phyloP scores from a whole-genome alignment of 2,888 invertebrate species.

The Pocota personata region DNA sequence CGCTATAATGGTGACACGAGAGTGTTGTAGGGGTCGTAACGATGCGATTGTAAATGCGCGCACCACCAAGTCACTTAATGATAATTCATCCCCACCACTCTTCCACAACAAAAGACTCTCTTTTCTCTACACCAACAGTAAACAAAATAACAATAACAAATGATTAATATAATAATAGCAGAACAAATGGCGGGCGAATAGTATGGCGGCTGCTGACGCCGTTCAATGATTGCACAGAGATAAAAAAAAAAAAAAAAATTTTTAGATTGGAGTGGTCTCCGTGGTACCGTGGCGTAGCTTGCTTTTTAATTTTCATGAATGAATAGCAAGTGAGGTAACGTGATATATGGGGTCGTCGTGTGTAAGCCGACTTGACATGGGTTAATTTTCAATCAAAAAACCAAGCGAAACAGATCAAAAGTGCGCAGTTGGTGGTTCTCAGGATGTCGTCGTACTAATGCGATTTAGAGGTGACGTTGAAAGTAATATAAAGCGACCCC shows the following conservation, averaged over 20 bases:
- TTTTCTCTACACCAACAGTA: neutral
- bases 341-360: conserved; percentile 45
- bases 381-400: conserved; percentile 45
- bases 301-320: conserved; percentile 20
- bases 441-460: conserved; percentile 30
- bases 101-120: neutral
- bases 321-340: conserved; percentile 32
- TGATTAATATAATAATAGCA: conserved; percentile 60
- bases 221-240: conserved; percentile 29
- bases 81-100: conserved; percentile 12
- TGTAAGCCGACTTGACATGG: conserved; percentile 46
- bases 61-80: conserved; percentile 35
- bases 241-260: neutral
- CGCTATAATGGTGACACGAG: neutral
- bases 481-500: conserved; percentile 12
- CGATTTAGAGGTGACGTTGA: conserved; percentile 19
- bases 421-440: conserved; percentile 54
- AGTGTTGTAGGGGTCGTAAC: neutral
- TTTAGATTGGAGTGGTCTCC: neutral
- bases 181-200: conserved; percentile 49
- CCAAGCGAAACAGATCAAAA: conserved; percentile 2
- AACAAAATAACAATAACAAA: conserved; percentile 58
- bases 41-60: conserved; percentile 41
- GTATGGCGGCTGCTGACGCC: conserved; percentile 31
- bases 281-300: conserved; percentile 4